These are phyloP conservation scores for Progne subis DNA, from an alignment of 2,113 vertebrate genomes.

Conservation along the genomic window DNA sequence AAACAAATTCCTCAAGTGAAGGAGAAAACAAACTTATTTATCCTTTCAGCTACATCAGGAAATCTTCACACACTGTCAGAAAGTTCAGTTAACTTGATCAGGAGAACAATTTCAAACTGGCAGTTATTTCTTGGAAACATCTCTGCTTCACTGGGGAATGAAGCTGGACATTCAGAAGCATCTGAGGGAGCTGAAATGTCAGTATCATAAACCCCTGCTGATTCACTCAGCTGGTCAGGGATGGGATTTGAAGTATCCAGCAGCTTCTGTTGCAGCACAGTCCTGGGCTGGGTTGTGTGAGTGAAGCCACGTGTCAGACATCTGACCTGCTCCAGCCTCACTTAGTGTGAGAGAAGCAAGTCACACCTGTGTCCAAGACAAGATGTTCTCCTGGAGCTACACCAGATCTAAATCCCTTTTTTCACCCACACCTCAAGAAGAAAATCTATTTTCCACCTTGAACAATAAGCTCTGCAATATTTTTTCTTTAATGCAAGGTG, in stretches of 20 bases:
- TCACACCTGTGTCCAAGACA: background rate
- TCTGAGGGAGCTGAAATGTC: background rate
- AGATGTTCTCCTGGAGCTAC: background rate
- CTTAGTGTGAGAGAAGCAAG: background rate
- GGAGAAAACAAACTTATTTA: background rate
- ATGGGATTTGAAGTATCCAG: background rate
- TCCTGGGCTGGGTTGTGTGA: background rate
- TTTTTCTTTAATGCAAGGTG: background rate
- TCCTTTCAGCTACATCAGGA: background rate
- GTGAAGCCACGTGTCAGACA: background rate
- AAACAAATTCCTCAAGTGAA: background rate
- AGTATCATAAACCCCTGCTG: background rate
- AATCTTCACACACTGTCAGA: background rate
- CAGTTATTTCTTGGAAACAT: background rate
- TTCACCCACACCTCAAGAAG: background rate
- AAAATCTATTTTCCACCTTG: background rate
- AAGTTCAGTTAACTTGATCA: background rate
- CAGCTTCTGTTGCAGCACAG: background rate
- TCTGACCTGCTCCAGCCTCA: background rate
- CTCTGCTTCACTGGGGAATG: background rate
- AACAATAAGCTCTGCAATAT: background rate
- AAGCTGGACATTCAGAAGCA: background rate
- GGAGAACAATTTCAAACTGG: background rate
- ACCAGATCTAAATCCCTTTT: background rate
- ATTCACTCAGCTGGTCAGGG: background rate